Evolutionary conservation across 2,113 vertebrate genomes (phyloP), one percentile per base, ranked within the genome.

Genomic region (Cinclus cinclus): DNA sequence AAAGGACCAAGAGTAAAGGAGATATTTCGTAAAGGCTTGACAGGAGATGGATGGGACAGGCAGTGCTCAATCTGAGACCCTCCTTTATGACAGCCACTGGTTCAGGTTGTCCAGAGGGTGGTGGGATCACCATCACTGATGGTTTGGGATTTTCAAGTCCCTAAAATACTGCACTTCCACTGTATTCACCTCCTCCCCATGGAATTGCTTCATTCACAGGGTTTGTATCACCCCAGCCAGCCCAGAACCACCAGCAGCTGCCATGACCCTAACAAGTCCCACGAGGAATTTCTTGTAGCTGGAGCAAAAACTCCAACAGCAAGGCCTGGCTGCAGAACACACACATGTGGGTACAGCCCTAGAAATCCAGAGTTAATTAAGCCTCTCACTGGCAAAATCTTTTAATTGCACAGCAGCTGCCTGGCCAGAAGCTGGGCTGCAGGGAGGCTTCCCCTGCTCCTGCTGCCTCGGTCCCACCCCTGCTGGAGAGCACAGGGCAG

Each of bases 311-410:
- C 30, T 47, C 60, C 49, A 67, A 41, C 80, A 83, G 90, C 94
- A 87, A 46, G 31, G 59, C 59, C 73, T 62, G 52, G 89, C 92
- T 92, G 69, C 76, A 79, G 93, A 89, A 33, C 82, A 64, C 42
- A 59, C 56, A 52, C 16, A 3, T 68, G 88, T 47, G 91, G 62
- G 31, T 56, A 46, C 37, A 89, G 84, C 76, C 89, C 77, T 56
- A 11, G 80, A 96, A 93, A 96, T 49, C 49, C 84, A 67, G 60
- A 20, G 22, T 89, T 97, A 95, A 97, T 97, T 95, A 95, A 96
- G 82, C 93, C 86, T 93, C 87, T 93, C 90, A 52, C 64, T 94
- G 68, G 46, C n/a, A 90, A 96, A 92, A 83, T 33, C 65, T 96
- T 95, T 87, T 92, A 86, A 96, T 94, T 90, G 89, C 88, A 41